Base-by-base conservation (phyloP, 2,797 vertebrate species). In the Fundulus diaphanus region DNA sequence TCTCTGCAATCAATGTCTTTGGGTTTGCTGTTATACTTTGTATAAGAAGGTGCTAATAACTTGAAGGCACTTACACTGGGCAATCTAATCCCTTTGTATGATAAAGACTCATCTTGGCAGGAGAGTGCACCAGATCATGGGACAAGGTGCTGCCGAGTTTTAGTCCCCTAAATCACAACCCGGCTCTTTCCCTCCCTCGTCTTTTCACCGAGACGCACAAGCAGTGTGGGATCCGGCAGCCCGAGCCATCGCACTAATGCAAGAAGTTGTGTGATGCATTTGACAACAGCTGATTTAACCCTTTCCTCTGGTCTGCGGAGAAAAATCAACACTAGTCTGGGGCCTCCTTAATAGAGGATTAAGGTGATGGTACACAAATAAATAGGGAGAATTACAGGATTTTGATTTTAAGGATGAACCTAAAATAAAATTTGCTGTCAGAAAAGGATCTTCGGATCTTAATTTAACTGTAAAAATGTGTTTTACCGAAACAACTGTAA, bases 31-130 rank as follows among this genome's bases (percentile, higher is more conserved):
- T 95, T 96, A 92, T 94, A 95, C 94, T 95, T 93, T 95, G 93
- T 95, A 95, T 95, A 96, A 96, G 95, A 94, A 95, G 95, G 94
- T 95, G 92, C 93, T 96, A 96, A 96, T 95, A 96, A 95, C 93
- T 95, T 92, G 87, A 90, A 94, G 95, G 93, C 94, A 94, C 93
- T 95, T 93, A 95, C 92, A 95, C 91, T 92, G 93, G 95, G 89
- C 93, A 87, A 93, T 94, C 93, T 96, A 95, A 96, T 95, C 94
- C 95, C 82, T 95, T 95, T 95, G 94, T 95, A 87, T 79, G 93
- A 95, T 94, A 94, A 93, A 95, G 91, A 91, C 92, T 91, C 82
- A 82, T 91, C 85, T 90, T 90, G 91, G 89, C 88, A 89, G 88
- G 84, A 91, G 89, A 90, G 93, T 86, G 85, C 91, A 87, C 84